Evolutionary conservation across 2,888 invertebrate species (phyloP).

Genomic region (Tenthredo amoena): DNA sequence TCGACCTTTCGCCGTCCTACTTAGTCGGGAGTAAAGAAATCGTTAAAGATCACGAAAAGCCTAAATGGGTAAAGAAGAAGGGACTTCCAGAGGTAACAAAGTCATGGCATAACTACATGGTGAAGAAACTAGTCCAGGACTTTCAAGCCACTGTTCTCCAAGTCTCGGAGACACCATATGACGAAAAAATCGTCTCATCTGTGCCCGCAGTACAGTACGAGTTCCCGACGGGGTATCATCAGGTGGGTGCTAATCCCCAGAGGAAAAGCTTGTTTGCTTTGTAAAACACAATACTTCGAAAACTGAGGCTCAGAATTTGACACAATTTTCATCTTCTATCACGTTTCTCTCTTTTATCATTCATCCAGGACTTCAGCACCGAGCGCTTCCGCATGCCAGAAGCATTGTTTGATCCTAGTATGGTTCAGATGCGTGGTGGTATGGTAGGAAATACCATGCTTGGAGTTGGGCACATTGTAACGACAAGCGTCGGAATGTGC

Average conservation of each 20-base stretch:
- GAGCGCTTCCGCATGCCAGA: slow-evolving; percentile 97
- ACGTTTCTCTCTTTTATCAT: not conserved
- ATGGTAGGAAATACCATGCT: slow-evolving; percentile 88
- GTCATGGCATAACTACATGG: slow-evolving; percentile 98
- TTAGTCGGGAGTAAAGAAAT: slow-evolving; percentile 90
- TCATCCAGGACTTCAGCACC: slow-evolving; percentile 89
- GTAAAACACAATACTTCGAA: not conserved
- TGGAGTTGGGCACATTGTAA: slow-evolving; percentile 92
- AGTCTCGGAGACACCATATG: slow-evolving; percentile 94
- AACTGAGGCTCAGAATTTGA: not conserved
- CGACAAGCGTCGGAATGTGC: slow-evolving; percentile 96
- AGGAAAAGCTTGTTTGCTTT: not conserved
- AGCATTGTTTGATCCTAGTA: slow-evolving; percentile 93
- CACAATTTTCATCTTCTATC: not conserved
- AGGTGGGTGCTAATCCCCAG: slow-evolving; percentile 74
- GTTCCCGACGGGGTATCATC: slow-evolving; percentile 98
- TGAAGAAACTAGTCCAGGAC: slow-evolving; percentile 90
- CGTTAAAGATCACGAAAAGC: slow-evolving; percentile 93
- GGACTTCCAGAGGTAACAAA: slow-evolving; percentile 89
- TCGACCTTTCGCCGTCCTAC: slow-evolving; percentile 90
- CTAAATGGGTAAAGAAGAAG: slow-evolving; percentile 89
- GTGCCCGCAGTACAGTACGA: slow-evolving; percentile 97
- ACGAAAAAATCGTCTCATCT: slow-evolving; percentile 90
- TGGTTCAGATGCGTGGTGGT: slow-evolving; percentile 79
- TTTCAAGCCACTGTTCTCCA: slow-evolving; percentile 86